phyloP scores from a whole-genome alignment of 2,888 invertebrate genomes.

The Rhabditoides inermis region DNA sequence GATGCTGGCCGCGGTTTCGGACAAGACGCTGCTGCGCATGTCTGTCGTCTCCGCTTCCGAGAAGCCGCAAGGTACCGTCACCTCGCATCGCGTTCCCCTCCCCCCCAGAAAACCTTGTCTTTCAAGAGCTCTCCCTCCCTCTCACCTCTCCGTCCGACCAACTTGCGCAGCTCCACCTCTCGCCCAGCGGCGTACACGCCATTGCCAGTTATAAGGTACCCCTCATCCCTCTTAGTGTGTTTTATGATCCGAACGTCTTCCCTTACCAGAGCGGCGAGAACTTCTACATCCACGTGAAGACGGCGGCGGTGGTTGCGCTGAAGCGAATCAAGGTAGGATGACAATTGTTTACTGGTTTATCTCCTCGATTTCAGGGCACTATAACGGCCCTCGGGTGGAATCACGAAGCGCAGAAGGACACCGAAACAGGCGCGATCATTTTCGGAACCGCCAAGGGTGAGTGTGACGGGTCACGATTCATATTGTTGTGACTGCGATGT shows the following conservation, averaged over 20 bases:
- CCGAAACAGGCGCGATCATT: slow-evolving; percentile 43
- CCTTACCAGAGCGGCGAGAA: slow-evolving; percentile 39
- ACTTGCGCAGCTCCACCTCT: slow-evolving; percentile 35
- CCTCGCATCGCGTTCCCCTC: neutral
- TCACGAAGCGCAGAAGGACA: slow-evolving; percentile 32
- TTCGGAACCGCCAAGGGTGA: slow-evolving; percentile 42
- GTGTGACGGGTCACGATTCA: too few species aligned
- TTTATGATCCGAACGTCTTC: too few species aligned
- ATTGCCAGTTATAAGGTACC: too few species aligned
- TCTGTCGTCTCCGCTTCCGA: slow-evolving; percentile 10
- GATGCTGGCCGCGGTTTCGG: slow-evolving; percentile 15
- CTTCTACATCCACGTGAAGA: slow-evolving; percentile 38
- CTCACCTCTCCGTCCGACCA: slow-evolving; percentile 18
- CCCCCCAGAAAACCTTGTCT: neutral
- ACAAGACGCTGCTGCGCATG: slow-evolving; percentile 10
- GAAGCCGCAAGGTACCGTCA: slow-evolving; percentile 8
- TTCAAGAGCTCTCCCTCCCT: slow-evolving; percentile 30
- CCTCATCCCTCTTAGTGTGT: too few species aligned
- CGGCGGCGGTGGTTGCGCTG: slow-evolving; percentile 18
- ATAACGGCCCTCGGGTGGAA: slow-evolving; percentile 49
- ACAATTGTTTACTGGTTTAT: neutral
- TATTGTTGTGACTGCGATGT: too few species aligned
- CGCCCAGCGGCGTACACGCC: slow-evolving; percentile 36
- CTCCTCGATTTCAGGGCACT: slow-evolving; percentile 18
- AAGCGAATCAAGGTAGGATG: slow-evolving; percentile 26